Evolutionary conservation across 2,797 vertebrate genomes (phyloP).

Genomic region (Cercopithecus hamlyni): DNA sequence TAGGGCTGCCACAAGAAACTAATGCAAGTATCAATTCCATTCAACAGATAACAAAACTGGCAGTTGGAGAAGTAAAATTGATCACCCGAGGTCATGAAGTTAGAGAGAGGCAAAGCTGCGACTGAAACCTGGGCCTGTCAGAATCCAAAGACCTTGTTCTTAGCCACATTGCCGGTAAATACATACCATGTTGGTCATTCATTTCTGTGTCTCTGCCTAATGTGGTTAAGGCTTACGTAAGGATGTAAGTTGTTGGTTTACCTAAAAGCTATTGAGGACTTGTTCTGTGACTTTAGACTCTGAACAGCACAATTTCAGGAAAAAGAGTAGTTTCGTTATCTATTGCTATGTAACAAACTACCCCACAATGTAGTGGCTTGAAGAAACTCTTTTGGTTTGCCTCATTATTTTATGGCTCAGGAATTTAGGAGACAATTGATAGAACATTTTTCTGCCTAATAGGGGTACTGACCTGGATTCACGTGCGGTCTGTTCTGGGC

Average conservation of each 20-base stretch:
- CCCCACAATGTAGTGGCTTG: background rate
- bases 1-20: background rate
- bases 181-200: background rate
- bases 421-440: background rate
- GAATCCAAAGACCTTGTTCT: background rate
- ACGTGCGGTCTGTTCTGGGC: rapidly evolving
- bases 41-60: background rate
- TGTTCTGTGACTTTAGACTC: background rate
- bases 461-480: background rate
- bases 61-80: background rate
- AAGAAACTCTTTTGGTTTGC: background rate
- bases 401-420: background rate
- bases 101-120: background rate
- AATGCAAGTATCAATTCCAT: background rate
- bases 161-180: background rate
- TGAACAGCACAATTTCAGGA: background rate
- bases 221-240: background rate
- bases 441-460: background rate
- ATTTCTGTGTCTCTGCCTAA: background rate
- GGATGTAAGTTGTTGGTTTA: background rate
- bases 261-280: background rate
- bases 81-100: background rate
- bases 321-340: background rate
- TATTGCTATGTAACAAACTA: background rate
- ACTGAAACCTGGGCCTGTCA: background rate